Base-by-base conservation (phyloP, 2,888 invertebrate species). In the Ormyrus thymus region DNA sequence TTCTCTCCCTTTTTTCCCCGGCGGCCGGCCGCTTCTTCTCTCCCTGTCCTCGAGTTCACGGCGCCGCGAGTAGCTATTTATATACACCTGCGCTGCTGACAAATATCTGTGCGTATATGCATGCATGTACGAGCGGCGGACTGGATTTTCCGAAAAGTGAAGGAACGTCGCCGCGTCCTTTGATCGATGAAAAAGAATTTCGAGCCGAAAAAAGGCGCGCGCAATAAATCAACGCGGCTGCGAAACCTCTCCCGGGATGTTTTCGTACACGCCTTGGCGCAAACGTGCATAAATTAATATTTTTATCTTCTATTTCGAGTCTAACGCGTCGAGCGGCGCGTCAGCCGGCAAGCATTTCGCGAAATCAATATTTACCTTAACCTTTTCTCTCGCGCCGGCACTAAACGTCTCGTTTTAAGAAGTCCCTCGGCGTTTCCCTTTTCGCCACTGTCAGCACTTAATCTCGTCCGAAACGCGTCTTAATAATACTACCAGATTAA, bases 401-500 rank as follows among this genome's bases (percentile, higher is more conserved):
- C 53, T 11, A 68, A 55, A 55, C 48, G 55, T n/a, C 29, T 50
- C 13, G 11, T 59, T 7, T 29, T 29, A 29, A 29, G 29, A 29
- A 29, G 9, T 13, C 29, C 10, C 15, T 45, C 61, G 65, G 13
- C 29, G 29, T 46, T 70, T 13, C 56, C 13, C n/a, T 53, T 66
- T 10, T 53, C 0, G 0, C 62, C 48, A n/a, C 70, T 43, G 71
- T 46, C 73, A 15, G 15, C 71, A 45, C 48, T 45, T 66, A 59
- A 58, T 73, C 64, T 73, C 65, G 46, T 43, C 10, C 50, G 58
- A 50, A 62, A 64, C 29, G 66, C 13, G 74, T 56, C 66, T 58
- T 58, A n/a, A n/a, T 51, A 66, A 66, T 66, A 58, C 50, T 56
- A 51, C 13, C 65, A 29, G 74, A 74, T 74, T 74, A 74, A 58